Base-by-base conservation (phyloP, 1,140 invertebrate species). In the Neodiprion lecontei region DNA sequence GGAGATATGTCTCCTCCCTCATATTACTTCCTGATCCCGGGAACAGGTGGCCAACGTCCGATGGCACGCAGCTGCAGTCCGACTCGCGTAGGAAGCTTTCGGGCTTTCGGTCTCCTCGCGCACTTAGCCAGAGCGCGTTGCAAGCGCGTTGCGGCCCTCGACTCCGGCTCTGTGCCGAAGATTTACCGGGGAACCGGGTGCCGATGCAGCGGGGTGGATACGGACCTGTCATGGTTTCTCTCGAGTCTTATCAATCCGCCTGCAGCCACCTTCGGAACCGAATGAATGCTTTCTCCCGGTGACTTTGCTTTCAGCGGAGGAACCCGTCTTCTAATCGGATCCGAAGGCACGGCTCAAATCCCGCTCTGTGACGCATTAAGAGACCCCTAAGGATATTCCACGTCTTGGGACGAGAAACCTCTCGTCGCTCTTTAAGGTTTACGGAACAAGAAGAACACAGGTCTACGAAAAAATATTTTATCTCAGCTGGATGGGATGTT, bases 21-120 rank as follows among this genome's bases (percentile, higher is more conserved):
- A 40, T 40, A 40, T 40, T 40, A 40, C 28, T 3, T 40, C 28
- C 28, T 61, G 80, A 80, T 79, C 75, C 70, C 68, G 61, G 10
- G 78, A 81, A 83, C 83, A 83, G 80, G 79, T 83, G 82, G 76
- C 66, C 75, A 78, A 66, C 75, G 67, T 76, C 81, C 80, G 77
- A 75, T 81, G 82, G 74, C 69, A 11, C 75, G 69, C n/a, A n/a
- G 66, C 61, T 66, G 70, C 71, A 77, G 48, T 73, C 67, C 72
- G 73, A 70, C 65, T 69, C 67, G 40, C 70, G 53, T 65, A 72
- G 49, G 67, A 48, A 11, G 67, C 48, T 76, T 73, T 73, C 74
- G 69, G 75, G 75, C 73, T 76, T 72, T 65, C 48, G 49, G 28
- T 49, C 69, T 67, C 66, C 69, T 40, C 73, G 72, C 49, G 75